phyloP scores from a whole-genome alignment of 64 coral and sea anemone species.

The Exaiptasia diaphana region DNA sequence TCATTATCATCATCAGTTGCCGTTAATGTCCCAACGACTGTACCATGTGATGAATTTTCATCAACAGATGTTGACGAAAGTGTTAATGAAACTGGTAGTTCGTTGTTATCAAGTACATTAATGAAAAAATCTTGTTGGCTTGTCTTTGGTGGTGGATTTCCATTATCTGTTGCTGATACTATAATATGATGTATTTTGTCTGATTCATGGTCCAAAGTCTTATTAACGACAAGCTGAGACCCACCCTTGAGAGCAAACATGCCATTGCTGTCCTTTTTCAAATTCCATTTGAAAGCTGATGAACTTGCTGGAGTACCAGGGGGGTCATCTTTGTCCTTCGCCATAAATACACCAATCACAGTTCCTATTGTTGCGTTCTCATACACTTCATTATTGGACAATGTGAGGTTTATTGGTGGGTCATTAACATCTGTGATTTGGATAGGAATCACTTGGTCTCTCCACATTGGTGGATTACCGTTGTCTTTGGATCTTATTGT shows the following conservation, averaged over 20 bases:
- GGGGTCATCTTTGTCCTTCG: constrained; percentile 74
- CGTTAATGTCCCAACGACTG: constrained; percentile 49
- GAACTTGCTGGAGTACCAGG: constrained; percentile 35
- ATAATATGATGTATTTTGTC: constrained; percentile 43
- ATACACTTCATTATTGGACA: constrained; percentile 29
- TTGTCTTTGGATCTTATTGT: constrained; percentile 58
- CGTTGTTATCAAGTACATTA: constrained; percentile 64
- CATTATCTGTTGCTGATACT: constrained; percentile 60
- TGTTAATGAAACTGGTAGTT: constrained; percentile 42
- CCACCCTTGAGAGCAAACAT: constrained; percentile 49
- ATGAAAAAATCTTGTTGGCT: constrained; percentile 35
- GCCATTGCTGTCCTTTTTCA: constrained; percentile 16
- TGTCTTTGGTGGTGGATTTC: constrained; percentile 38
- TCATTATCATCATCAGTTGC: constrained; percentile 79
- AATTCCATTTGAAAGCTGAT: constrained; percentile 47
- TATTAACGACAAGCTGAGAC: constrained; percentile 48
- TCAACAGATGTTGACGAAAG: constrained; percentile 31
- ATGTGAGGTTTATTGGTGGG: constrained; percentile 55
- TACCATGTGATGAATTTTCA: constrained; percentile 48
- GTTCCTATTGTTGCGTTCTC: constrained; percentile 61
- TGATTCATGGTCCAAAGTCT: constrained; percentile 48
- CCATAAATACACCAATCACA: constrained; percentile 52
- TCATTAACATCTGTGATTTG: constrained; percentile 62
- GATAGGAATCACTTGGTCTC: constrained; percentile 20
- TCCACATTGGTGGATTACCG: constrained; percentile 76